Evolutionary conservation across 2,888 invertebrate genomes (phyloP), one percentile per base, ranked within the genome.

Genomic region (Myopa testacea): DNA sequence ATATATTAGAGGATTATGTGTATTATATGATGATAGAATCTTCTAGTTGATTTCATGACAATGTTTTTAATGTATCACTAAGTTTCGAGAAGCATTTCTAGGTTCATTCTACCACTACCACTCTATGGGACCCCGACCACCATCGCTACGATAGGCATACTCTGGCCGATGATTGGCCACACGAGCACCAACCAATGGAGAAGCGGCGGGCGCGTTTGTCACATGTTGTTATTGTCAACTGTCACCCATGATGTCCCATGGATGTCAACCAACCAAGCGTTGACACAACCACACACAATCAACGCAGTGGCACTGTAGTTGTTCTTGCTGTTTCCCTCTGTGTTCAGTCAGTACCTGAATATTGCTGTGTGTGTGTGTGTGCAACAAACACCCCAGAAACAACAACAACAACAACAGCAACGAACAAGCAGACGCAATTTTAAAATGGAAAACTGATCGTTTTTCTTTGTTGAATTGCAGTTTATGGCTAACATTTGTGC

Each of bases 191-290:
- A 34, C 74, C 74, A 74, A 74, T 74, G 45, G 34, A 45, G n/a
- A 19, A 45, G 7, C 55, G 6, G 4, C 63, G 38, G 14, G 14
- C 16, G 40, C 16, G n/a, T 16, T 4, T 37, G 67, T 67, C 58
- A 26, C 8, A 8, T 19, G 34, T 26, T 26, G 2, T 50, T 50
- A 38, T 60, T 73, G 74, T 74, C 74, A 74, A 74, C 63, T 74
- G 74, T 74, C 74, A 74, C 74, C 26, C 74, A 52, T 65, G 34
- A 63, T 74, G 74, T 74, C 74, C 63, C 16, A 34, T 16, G n/a
- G 12, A 65, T 74, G 74, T 74, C 74, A 74, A 74, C 65, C 74
- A 63, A 74, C 63, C 74, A 12, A 55, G 10, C 45, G 10, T 45
- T 45, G 45, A 45, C 45, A 73, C 52, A 45, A 19, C 12, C 34